Evolutionary conservation across 2,113 vertebrate genomes (phyloP).

Genomic region (Panthera leo): DNA sequence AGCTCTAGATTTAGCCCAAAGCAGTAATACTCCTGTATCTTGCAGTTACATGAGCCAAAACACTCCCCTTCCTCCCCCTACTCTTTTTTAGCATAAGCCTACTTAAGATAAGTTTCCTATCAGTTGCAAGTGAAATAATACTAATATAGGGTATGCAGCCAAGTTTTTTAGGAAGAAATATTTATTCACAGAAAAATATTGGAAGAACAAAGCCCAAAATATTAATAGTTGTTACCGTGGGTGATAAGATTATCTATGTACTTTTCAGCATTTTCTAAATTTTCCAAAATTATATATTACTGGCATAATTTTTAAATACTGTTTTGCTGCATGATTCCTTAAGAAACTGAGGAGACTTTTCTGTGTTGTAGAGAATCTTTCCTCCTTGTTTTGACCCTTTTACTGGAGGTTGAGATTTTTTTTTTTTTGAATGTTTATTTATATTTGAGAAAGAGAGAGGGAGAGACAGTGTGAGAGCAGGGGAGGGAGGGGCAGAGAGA

Average conservation of each 20-base stretch:
- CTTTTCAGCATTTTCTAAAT: neutral
- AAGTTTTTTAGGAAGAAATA: neutral
- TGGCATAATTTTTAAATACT: neutral
- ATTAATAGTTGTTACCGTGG: neutral
- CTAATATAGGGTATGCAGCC: neutral
- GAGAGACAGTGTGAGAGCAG: no score
- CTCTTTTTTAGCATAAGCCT: neutral
- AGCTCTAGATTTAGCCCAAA: neutral
- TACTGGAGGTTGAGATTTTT: neutral
- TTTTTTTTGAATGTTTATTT: no score
- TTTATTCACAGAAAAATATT: neutral
- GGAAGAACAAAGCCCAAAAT: neutral
- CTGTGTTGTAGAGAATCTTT: neutral
- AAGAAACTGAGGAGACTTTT: neutral
- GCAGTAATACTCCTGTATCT: neutral
- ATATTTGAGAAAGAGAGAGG: no score
- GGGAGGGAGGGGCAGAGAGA: no score
- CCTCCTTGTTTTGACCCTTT: neutral
- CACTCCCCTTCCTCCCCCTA: no score
- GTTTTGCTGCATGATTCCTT: neutral
- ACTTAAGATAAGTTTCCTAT: neutral
- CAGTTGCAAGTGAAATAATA: neutral
- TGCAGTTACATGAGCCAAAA: neutral
- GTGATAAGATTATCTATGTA: neutral
- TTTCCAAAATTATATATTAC: neutral